A percentile compares a stretch with the other conserved stretches of the same genome.
These are phyloP conservation scores for Alouatta palliata DNA, from an alignment of 2,113 vertebrate genomes.

Conservation along the genomic window DNA sequence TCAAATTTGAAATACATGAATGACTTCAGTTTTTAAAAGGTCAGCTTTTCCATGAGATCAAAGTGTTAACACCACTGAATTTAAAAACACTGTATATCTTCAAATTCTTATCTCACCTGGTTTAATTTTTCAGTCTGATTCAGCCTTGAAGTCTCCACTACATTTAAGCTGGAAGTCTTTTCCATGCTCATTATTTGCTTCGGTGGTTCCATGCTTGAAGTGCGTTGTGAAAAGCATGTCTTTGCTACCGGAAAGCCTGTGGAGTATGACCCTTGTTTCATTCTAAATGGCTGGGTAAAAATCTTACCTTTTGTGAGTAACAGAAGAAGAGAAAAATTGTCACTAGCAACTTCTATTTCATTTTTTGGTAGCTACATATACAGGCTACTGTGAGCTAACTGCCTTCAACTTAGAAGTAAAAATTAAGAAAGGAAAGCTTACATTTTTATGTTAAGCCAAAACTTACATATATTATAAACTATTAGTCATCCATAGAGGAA, in stretches of 20 bases:
- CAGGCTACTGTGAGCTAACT: neutral
- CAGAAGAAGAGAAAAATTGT: constrained; percentile 43
- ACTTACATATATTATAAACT: neutral
- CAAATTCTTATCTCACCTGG: constrained; percentile 69
- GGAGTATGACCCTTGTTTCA: constrained; percentile 37
- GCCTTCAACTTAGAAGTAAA: constrained; percentile 38
- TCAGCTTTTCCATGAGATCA: neutral
- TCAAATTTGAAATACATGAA: neutral
- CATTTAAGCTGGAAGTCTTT: constrained; percentile 22
- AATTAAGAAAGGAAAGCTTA: neutral
- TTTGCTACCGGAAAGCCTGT: constrained; percentile 42
- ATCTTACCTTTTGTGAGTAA: constrained; percentile 66
- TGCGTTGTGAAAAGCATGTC: constrained; percentile 43
- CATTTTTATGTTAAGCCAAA: neutral
- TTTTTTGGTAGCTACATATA: neutral
- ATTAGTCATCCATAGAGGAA: neutral
- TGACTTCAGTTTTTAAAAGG: neutral
- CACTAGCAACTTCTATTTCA: constrained; percentile 17
- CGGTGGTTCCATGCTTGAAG: neutral
- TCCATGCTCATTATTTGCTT: neutral
- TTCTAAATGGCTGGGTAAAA: constrained; percentile 46
- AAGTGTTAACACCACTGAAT: neutral
- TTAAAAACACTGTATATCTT: neutral
- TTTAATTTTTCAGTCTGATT: constrained; percentile 60
- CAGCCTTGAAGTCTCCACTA: constrained; percentile 34